Percentiles rank a stretch among this genome's conserved stretches.
These are phyloP conservation scores for Pithys albifrons DNA, from an alignment of 2,113 vertebrate species.

Conservation along the genomic window DNA sequence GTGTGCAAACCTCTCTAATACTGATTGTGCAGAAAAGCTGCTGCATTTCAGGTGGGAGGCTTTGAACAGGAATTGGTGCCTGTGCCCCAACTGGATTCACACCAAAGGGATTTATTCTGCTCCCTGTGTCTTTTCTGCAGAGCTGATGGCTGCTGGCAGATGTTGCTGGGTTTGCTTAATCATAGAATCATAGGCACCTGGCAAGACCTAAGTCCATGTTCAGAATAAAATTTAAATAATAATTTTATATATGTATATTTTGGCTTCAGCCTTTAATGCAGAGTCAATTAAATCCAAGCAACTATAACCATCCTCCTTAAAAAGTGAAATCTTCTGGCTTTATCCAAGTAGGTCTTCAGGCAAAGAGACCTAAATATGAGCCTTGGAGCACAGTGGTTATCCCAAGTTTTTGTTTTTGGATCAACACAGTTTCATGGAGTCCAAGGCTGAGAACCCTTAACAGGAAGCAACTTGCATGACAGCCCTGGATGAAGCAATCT, in stretches of 20 bases:
- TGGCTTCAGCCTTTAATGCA: neutral
- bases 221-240: neutral
- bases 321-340: neutral
- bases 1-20: neutral
- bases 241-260: neutral
- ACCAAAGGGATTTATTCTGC: neutral
- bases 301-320: neutral
- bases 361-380: neutral
- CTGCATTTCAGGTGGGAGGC: neutral
- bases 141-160: neutral
- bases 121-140: neutral
- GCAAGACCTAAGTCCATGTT: neutral
- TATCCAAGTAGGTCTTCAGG: neutral
- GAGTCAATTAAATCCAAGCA: neutral
- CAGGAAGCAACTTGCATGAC: conserved; percentile 2
- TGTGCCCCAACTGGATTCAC: neutral
- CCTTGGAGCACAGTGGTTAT: conserved; percentile 3
- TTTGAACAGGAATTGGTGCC: neutral
- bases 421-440: neutral
- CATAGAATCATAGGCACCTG: neutral
- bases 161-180: neutral
- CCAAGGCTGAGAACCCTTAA: neutral
- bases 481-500: conserved; percentile 5
- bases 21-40: neutral
- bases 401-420: neutral